These are phyloP conservation scores for Pseudomyrmex gracilis DNA, from an alignment of 1,140 invertebrate genomes.

Conservation along the genomic window DNA sequence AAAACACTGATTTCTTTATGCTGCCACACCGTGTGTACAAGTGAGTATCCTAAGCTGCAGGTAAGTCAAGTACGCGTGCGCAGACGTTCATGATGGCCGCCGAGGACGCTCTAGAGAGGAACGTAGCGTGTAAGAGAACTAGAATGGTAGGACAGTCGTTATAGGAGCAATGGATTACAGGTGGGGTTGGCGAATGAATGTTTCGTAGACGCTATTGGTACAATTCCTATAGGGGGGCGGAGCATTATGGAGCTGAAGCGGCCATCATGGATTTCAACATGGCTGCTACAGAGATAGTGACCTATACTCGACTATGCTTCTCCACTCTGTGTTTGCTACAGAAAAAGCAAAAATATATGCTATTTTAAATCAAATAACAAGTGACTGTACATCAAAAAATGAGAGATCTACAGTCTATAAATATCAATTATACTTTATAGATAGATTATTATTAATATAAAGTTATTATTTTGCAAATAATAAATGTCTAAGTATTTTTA, in stretches of 20 bases:
- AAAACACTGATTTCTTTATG: background rate
- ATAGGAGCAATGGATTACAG: conserved; percentile 66
- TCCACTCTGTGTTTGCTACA: background rate
- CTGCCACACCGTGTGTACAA: background rate
- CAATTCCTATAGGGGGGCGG: conserved; percentile 77
- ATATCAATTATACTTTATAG: background rate
- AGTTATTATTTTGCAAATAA: background rate
- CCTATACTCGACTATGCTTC: conserved; percentile 3
- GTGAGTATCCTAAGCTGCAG: background rate
- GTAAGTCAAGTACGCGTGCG: conserved; percentile 76
- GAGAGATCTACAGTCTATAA: background rate
- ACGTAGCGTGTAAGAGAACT: conserved; percentile 63
- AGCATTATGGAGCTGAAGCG: conserved; percentile 78
- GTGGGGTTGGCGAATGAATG: conserved; percentile 78
- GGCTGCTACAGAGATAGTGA: conserved; percentile 70
- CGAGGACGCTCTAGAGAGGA: conserved; percentile 60
- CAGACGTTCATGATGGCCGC: conserved; percentile 81
- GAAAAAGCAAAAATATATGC: background rate
- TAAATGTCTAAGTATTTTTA: background rate
- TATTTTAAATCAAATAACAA: background rate
- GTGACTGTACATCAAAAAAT: background rate
- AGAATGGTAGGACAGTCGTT: conserved; percentile 34
- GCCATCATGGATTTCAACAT: conserved; percentile 85
- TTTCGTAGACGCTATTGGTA: conserved; percentile 80
- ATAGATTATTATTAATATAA: background rate